phyloP scores from a whole-genome alignment of 2,797 vertebrate genomes.

The Xenopus petersii region DNA sequence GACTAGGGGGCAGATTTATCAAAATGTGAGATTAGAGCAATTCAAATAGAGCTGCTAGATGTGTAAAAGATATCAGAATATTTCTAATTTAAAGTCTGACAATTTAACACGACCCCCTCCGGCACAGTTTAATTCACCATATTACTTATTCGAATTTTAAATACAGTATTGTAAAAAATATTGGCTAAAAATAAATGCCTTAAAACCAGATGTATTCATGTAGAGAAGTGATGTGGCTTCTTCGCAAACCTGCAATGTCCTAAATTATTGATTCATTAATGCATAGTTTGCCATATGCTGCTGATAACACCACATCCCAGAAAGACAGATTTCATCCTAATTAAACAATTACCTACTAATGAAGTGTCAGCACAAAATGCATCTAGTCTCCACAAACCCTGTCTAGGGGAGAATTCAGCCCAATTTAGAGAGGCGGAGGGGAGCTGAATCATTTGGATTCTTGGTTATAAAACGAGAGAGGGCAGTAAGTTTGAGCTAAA shows the following conservation, averaged over 20 bases:
- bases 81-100: too few relatives aligned
- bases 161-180: too few relatives aligned
- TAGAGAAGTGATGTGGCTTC: constrained; percentile 27
- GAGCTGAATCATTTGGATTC: constrained; percentile 35
- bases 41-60: too few relatives aligned
- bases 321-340: constrained; percentile 49
- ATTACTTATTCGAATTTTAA: too few relatives aligned
- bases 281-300: constrained; percentile 46
- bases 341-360: constrained; percentile 49
- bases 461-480: constrained; percentile 36
- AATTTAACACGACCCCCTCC: too few relatives aligned
- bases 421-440: constrained; percentile 36
- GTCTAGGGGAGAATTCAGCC: constrained; percentile 45
- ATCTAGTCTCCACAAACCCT: constrained; percentile 28
- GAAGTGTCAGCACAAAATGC: constrained; percentile 47
- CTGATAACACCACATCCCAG: constrained; percentile 41
- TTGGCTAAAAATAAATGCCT: neutral
- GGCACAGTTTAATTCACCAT: too few relatives aligned
- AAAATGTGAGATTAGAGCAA: too few relatives aligned
- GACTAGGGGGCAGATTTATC: too few relatives aligned
- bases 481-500: constrained; percentile 38
- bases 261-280: constrained; percentile 46
- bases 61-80: too few relatives aligned
- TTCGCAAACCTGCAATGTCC: constrained; percentile 32
- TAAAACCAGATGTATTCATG: constrained; percentile 13